phyloP scores from a whole-genome alignment of 2,113 vertebrate species.

The Fregetta grallaria region DNA sequence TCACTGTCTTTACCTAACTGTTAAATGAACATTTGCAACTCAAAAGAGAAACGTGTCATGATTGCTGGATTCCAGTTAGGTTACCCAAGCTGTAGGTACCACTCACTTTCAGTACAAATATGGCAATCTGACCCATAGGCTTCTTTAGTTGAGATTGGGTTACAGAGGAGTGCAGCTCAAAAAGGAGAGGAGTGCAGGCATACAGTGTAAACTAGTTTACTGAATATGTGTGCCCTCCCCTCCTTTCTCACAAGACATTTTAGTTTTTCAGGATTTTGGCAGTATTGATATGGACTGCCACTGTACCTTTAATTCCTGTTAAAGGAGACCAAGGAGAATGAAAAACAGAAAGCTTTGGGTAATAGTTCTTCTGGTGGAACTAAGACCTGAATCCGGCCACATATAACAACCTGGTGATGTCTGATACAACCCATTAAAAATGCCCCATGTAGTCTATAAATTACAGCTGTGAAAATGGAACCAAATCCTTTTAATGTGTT shows the following conservation, averaged over 20 bases:
- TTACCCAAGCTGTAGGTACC: not conserved
- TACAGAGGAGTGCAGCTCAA: rapidly evolving
- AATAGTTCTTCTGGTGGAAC: not conserved
- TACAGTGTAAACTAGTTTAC: not conserved
- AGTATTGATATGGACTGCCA: not conserved
- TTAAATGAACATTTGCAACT: not conserved
- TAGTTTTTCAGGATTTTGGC: not conserved
- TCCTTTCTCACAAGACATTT: not conserved
- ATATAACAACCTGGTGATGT: not conserved
- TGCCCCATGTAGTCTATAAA: conserved; percentile 49
- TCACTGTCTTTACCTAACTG: not conserved
- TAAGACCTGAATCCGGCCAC: not conserved
- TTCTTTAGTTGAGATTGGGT: not conserved
- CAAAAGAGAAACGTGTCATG: not conserved
- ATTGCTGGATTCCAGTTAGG: not conserved
- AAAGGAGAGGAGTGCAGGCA: not conserved
- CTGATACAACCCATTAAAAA: conserved; percentile 44
- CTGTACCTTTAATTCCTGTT: not conserved
- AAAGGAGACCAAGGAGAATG: not conserved
- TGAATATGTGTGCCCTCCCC: not conserved
- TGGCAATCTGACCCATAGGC: not conserved
- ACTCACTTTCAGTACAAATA: not conserved
- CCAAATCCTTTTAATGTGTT: conserved; percentile 37
- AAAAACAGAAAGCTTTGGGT: not conserved
- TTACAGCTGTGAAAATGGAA: conserved; percentile 59